Evolutionary conservation across 2,797 vertebrate species (phyloP).

Genomic region (Urosaurus nigricauda): DNA sequence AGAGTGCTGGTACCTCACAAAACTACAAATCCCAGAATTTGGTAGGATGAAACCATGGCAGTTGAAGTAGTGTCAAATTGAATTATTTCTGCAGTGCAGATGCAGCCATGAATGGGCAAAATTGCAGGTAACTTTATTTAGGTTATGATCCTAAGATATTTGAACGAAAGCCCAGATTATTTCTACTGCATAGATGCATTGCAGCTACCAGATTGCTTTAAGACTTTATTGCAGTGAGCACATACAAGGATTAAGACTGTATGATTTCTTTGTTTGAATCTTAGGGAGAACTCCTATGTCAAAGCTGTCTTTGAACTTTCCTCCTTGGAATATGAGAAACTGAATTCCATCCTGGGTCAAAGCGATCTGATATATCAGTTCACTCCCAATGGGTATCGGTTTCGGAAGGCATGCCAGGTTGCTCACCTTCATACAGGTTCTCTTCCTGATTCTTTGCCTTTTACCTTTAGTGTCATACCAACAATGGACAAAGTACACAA

Average conservation of each 20-base stretch:
- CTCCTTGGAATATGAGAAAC: conserved; percentile 72
- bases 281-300: conserved; percentile 77
- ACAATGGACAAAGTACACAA: too few relatives aligned
- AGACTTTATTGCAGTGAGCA: not conserved
- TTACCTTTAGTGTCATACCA: not conserved
- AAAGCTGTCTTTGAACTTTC: conserved; percentile 81
- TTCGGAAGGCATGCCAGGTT: conserved; percentile 76
- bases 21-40: too few relatives aligned
- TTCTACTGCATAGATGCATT: too few relatives aligned
- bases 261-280: conserved; percentile 14
- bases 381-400: conserved; percentile 81
- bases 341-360: conserved; percentile 82
- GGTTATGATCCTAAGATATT: too few relatives aligned
- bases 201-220: not conserved
- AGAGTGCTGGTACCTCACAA: too few relatives aligned
- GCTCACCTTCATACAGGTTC: conserved; percentile 82
- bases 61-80: too few relatives aligned
- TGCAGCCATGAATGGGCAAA: not conserved
- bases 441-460: not conserved
- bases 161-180: too few relatives aligned
- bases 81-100: too few relatives aligned
- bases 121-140: too few relatives aligned
- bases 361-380: conserved; percentile 82
- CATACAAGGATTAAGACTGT: not conserved
- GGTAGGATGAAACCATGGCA: too few relatives aligned